phyloP scores from a whole-genome alignment of 2,888 invertebrate genomes.

The Pardosa pseudoannulata region DNA sequence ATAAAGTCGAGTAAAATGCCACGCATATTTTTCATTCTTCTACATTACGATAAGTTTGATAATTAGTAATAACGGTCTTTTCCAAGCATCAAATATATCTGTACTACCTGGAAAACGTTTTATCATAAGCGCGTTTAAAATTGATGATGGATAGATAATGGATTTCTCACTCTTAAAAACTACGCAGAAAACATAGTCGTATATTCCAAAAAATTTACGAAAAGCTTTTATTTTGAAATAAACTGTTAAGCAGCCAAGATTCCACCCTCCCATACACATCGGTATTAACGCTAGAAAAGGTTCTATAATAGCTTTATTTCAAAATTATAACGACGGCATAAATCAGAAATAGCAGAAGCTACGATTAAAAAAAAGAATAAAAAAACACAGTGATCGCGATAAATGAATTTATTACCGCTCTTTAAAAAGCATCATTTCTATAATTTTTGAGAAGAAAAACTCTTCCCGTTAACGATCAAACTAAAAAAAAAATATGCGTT shows the following conservation, averaged over 20 bases:
- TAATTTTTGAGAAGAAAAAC: conserved; percentile 45
- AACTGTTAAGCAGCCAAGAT: neutral
- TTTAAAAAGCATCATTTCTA: conserved; percentile 55
- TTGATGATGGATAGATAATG: conserved; percentile 12
- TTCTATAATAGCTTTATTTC: conserved; percentile 61
- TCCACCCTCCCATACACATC: neutral
- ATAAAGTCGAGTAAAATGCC: no score
- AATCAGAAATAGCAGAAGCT: conserved; percentile 48
- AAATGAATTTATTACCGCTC: conserved; percentile 69
- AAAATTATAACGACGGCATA: conserved; percentile 50
- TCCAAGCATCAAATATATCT: no score
- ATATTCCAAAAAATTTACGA: neutral
- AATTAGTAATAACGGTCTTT: no score
- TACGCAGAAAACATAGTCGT: neutral
- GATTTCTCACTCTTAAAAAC: neutral
- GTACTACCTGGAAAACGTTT: no score
- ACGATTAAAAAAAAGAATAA: neutral
- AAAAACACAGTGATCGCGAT: conserved; percentile 41
- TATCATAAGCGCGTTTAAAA: neutral
- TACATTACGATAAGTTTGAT: no score
- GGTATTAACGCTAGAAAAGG: neutral
- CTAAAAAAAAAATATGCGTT: neutral
- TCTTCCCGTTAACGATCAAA: conserved; percentile 53
- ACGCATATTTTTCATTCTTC: no score
- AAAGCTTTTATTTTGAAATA: conserved; percentile 7